Evolutionary conservation across 2,888 invertebrate species (phyloP).

Genomic region (Heliconius aoede): DNA sequence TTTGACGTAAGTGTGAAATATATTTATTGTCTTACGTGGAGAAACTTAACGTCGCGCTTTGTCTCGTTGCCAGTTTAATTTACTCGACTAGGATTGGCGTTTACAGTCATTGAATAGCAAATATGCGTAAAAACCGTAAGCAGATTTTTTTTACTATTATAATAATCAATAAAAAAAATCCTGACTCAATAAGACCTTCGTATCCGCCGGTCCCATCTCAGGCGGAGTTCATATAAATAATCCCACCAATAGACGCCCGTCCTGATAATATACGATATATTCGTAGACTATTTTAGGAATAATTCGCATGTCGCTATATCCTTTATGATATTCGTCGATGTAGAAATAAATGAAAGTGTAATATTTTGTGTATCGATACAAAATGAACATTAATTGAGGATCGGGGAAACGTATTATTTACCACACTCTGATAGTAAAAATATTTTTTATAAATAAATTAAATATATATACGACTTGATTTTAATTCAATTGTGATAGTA

Average conservation of each 20-base stretch:
- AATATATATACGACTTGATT: too few species aligned
- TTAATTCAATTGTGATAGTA: too few species aligned
- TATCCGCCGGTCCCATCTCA: slow-evolving; percentile 28
- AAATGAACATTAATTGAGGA: too few species aligned
- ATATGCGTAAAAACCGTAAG: neutral
- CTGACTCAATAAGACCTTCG: slow-evolving; percentile 27
- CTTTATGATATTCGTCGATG: neutral
- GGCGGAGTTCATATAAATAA: slow-evolving; percentile 25
- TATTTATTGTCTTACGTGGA: too few species aligned
- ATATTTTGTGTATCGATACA: neutral
- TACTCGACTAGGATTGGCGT: too few species aligned
- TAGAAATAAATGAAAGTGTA: neutral
- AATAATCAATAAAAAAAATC: slow-evolving; percentile 19
- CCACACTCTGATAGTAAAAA: too few species aligned
- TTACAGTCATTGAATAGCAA: neutral
- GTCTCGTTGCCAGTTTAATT: too few species aligned
- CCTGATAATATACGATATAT: slow-evolving; percentile 18
- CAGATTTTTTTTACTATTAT: neutral
- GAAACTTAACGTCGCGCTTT: too few species aligned
- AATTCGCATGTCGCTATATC: neutral
- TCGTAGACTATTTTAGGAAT: slow-evolving; percentile 13
- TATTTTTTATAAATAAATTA: too few species aligned
- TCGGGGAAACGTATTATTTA: too few species aligned
- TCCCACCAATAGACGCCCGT: slow-evolving; percentile 15
- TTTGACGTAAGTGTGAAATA: too few species aligned